Base-by-base conservation (phyloP, 1,140 invertebrate species). In the Zaprionus capensis region DNA sequence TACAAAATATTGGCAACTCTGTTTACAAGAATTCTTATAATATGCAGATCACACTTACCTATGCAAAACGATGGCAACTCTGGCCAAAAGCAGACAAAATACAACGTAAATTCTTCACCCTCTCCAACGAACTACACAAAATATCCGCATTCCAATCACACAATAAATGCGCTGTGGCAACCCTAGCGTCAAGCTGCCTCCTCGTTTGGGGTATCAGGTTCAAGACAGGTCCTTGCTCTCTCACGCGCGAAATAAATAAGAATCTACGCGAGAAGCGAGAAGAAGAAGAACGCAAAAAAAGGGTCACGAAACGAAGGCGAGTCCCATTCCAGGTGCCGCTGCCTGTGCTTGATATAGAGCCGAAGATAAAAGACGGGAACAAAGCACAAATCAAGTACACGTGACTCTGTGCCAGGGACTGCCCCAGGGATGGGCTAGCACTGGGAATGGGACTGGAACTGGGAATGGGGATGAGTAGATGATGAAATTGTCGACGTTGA, bases 401-500 rank as follows among this genome's bases (percentile, higher is more conserved):
- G 84, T 88, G 84, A 88, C 84, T 88, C 67, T 75, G 46, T 71
- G 20, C 20, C 20, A 20, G 17, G 46, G 9, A 20, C 46, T 51
- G 46, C 46, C 46, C 20, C 46, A 44, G 59, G 46, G 22, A 61
- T 62, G 71, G 44, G 11, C 26, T 38, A 58, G 7, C 36, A 49
- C 64, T 24, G n/a, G 76, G 66, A 76, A 58, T 41, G 66, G 46
- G 44, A 68, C 31, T 59, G 58, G 22, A 46, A 63, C 36, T 77
- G 78, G 58, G 46, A 28, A 64, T 28, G 57, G 66, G 62, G 20
- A 73, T 67, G 76, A 69, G 66, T 15, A 66, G 79, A 76, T 84
- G 85, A 88, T 87, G 85, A 87, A 87, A 87, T 87, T 87, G 84
- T 87, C 81, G 85, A 71, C 81, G 84, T 81, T 87, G 84, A 87